phyloP scores from a whole-genome alignment of 1,140 invertebrate genomes.

The Tetramorium alpestre region DNA sequence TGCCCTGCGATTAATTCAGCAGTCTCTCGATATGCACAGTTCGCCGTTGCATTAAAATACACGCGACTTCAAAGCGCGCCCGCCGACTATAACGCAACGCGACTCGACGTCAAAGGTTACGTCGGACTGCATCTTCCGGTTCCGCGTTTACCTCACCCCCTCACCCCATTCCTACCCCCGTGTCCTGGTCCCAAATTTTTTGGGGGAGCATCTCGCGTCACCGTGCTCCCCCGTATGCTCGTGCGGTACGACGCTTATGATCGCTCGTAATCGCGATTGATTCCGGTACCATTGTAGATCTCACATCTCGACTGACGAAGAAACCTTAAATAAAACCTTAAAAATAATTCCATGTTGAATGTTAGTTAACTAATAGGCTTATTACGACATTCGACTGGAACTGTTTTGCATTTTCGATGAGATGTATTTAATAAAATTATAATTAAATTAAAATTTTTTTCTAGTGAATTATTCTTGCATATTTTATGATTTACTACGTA shows the following conservation, averaged over 20 bases:
- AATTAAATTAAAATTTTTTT: slow-evolving; percentile 1
- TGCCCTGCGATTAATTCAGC: slow-evolving; percentile 64
- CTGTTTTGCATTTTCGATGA: not conserved
- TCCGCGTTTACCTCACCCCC: not conserved
- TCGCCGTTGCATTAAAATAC: slow-evolving; percentile 63
- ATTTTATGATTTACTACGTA: not conserved
- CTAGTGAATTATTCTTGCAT: not conserved
- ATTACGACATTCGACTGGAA: not conserved
- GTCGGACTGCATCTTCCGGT: slow-evolving; percentile 48
- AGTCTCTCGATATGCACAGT: slow-evolving; percentile 60
- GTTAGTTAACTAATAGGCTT: not conserved
- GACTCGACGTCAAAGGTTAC: slow-evolving; percentile 54
- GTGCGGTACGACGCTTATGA: not conserved
- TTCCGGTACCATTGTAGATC: not conserved
- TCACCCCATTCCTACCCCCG: too few species aligned
- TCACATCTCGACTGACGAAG: not conserved
- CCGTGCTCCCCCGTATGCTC: not conserved
- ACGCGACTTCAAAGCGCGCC: slow-evolving; percentile 54
- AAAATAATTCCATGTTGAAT: not conserved
- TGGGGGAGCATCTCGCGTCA: slow-evolving; percentile 6
- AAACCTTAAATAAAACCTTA: not conserved
- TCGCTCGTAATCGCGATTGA: not conserved
- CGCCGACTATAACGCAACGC: slow-evolving; percentile 47
- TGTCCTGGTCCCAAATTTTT: slow-evolving; percentile 14
- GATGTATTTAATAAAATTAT: not conserved